These are phyloP conservation scores for Leptinotarsa juncta DNA, from an alignment of 2,888 invertebrate genomes.

Conservation along the genomic window DNA sequence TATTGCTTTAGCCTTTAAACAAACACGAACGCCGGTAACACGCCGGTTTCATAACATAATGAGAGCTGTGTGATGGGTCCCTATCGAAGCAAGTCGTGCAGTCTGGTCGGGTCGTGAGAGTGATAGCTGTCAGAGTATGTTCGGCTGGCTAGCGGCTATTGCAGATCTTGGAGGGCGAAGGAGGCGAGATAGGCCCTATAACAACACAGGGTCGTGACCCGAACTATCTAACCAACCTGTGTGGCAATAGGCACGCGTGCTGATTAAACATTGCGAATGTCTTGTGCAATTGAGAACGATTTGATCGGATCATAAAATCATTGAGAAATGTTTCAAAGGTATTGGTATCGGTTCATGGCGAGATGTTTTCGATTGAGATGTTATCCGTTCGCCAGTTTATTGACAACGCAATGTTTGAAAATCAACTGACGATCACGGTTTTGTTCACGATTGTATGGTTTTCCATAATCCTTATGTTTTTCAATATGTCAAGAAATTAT, in stretches of 20 bases:
- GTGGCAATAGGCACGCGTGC: conserved; percentile 51
- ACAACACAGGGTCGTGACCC: conserved; percentile 53
- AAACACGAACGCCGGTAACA: conserved; percentile 60
- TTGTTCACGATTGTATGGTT: too few species aligned
- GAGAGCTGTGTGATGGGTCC: conserved; percentile 50
- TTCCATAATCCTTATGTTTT: too few species aligned
- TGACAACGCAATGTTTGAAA: neutral
- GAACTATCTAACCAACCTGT: conserved; percentile 42
- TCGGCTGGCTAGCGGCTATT: conserved; percentile 33
- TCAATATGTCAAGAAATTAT: too few species aligned
- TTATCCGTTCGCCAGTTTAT: neutral
- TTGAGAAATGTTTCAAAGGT: neutral
- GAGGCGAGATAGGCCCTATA: conserved; percentile 39
- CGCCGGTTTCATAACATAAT: conserved; percentile 55
- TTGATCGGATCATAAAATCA: neutral
- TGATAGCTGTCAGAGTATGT: conserved; percentile 61
- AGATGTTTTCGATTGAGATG: neutral
- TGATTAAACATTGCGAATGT: conserved; percentile 38
- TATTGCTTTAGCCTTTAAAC: conserved; percentile 58
- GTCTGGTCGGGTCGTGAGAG: conserved; percentile 58
- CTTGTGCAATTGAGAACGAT: conserved; percentile 20
- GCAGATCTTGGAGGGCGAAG: conserved; percentile 24
- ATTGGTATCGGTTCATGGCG: neutral
- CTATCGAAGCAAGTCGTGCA: conserved; percentile 52
- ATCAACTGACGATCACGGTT: too few species aligned